Percentiles rank a stretch among this genome's conserved stretches.
phyloP scores from a whole-genome alignment of 2,113 vertebrate species.

The Pelvicachromis taeniatus region DNA sequence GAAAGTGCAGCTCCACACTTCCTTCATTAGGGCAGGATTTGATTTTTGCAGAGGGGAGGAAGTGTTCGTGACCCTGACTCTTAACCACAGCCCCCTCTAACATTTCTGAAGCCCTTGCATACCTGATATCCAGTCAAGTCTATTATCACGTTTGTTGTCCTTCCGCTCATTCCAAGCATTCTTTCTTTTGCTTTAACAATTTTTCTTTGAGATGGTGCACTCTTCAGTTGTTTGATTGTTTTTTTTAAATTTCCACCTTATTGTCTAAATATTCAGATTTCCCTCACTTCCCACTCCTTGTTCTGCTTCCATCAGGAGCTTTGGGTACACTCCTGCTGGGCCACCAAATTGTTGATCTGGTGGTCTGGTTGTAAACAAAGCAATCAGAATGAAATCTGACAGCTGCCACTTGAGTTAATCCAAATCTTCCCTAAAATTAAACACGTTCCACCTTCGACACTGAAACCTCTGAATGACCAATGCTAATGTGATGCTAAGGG shows the following conservation, averaged over 20 bases:
- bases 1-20: not conserved
- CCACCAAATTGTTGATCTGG: no score
- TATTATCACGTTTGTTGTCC: not conserved
- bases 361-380: not conserved
- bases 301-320: not conserved
- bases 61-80: not conserved
- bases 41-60: not conserved
- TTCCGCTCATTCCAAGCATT: not conserved
- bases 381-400: not conserved
- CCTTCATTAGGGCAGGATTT: conserved; percentile 29
- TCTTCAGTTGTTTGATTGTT: not conserved
- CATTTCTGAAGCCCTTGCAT: conserved; percentile 9
- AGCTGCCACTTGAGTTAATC: not conserved
- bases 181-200: not conserved
- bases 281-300: not conserved
- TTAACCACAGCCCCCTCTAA: not conserved
- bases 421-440: not conserved
- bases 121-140: conserved; percentile 7
- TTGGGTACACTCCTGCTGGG: not conserved
- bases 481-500: not conserved
- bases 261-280: not conserved
- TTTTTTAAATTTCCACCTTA: not conserved
- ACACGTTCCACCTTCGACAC: not conserved
- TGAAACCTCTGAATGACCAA: not conserved
- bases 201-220: not conserved